phyloP scores from a whole-genome alignment of 2,113 vertebrate species.

The Crotalus viridis region DNA sequence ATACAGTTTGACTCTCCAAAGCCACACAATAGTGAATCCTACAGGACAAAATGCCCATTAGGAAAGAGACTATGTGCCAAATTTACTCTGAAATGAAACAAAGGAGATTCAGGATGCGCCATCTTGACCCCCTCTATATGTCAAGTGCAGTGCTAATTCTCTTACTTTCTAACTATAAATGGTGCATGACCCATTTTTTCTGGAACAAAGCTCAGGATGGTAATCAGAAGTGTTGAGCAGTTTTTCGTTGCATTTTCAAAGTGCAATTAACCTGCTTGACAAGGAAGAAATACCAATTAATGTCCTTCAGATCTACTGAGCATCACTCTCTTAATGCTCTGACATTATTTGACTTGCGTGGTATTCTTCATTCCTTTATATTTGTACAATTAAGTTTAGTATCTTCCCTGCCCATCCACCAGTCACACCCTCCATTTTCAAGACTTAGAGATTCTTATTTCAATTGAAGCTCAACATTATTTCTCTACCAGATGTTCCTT shows the following conservation, averaged over 20 bases:
- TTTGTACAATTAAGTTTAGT: conserved; percentile 27
- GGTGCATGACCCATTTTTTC: background rate
- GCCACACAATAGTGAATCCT: background rate
- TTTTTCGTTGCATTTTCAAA: background rate
- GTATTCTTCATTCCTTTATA: conserved; percentile 30
- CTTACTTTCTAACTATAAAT: background rate
- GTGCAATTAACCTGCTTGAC: background rate
- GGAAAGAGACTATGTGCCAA: background rate
- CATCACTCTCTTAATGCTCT: background rate
- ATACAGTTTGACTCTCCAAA: background rate
- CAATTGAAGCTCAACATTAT: conserved; percentile 32
- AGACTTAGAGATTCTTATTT: conserved; percentile 13
- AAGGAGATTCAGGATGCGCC: background rate
- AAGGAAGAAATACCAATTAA: conserved; percentile 1
- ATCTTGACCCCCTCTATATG: background rate
- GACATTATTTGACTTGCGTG: conserved; percentile 9
- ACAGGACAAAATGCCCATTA: background rate
- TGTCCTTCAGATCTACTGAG: background rate
- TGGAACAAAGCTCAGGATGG: background rate
- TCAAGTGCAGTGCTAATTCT: background rate
- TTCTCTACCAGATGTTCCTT: conserved; percentile 28
- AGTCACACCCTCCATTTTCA: conserved; percentile 11
- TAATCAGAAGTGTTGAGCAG: background rate
- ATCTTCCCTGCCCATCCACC: background rate
- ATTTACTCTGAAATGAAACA: conserved; percentile 6